Evolutionary conservation across 2,113 vertebrate genomes (phyloP).

Genomic region (Indri indri): DNA sequence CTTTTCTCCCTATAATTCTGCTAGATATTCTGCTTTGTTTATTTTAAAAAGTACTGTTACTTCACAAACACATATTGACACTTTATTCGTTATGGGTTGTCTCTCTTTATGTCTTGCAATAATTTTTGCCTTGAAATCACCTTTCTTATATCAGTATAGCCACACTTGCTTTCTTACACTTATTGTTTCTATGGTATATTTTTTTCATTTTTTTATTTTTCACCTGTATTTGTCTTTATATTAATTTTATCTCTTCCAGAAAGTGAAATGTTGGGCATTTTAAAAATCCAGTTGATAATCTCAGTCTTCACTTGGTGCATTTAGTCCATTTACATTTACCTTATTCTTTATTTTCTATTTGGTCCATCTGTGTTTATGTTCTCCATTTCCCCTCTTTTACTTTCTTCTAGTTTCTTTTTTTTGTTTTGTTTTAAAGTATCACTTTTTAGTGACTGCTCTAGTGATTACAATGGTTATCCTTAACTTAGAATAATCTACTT

Average conservation of each 20-base stretch:
- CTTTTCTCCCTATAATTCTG: not conserved
- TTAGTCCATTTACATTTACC: not conserved
- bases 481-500: not conserved
- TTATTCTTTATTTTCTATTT: not conserved
- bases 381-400: not conserved
- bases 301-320: not conserved
- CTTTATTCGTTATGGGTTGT: not conserved
- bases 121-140: not conserved
- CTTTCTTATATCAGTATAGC: not conserved
- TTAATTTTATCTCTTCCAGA: not conserved
- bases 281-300: not conserved
- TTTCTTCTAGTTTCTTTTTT: not conserved
- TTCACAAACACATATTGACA: not conserved
- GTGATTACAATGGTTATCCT: not conserved
- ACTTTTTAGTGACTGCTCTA: not conserved
- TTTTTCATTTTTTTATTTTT: not conserved
- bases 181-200: not conserved
- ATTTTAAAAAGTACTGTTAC: not conserved
- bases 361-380: not conserved
- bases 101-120: not conserved
- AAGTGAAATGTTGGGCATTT: not conserved
- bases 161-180: not conserved
- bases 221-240: not conserved
- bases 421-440: too few relatives aligned
- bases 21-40: not conserved